Evolutionary conservation across 2,888 invertebrate genomes (phyloP).

Genomic region (Drosophila lutescens): DNA sequence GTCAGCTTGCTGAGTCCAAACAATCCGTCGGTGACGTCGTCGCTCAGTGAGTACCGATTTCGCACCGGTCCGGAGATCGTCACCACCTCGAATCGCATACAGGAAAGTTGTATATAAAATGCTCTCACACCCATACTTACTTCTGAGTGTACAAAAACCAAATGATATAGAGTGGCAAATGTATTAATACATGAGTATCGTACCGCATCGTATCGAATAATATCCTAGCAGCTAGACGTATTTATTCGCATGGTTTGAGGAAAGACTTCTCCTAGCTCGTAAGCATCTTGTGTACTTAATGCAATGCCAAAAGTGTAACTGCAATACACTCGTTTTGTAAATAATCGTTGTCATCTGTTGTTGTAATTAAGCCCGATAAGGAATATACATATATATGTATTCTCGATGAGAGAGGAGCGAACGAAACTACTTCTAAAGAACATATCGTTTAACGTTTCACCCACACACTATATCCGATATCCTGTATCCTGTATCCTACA

Average conservation of each 20-base stretch:
- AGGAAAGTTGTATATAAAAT: constrained; percentile 95
- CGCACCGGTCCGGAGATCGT: constrained; percentile 94
- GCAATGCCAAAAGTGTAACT: constrained; percentile 73
- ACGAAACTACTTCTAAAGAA: constrained; percentile 34
- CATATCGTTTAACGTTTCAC: constrained; percentile 53
- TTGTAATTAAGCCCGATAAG: constrained; percentile 44
- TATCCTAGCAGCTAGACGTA: constrained; percentile 62
- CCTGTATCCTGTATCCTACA: neutral
- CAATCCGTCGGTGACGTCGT: constrained; percentile 88
- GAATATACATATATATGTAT: constrained; percentile 1
- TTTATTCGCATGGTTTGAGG: constrained; percentile 77
- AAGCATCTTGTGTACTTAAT: constrained; percentile 69
- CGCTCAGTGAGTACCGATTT: constrained; percentile 91
- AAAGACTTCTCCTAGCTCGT: constrained; percentile 74
- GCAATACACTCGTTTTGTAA: constrained; percentile 69
- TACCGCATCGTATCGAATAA: constrained; percentile 57
- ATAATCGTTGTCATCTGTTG: constrained; percentile 74
- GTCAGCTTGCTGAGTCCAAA: constrained; percentile 84
- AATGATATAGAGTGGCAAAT: constrained; percentile 38
- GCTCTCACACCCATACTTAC: constrained; percentile 44
- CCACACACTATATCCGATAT: constrained; percentile 8
- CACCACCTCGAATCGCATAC: constrained; percentile 94
- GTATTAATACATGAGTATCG: constrained; percentile 60
- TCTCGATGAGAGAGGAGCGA: constrained; percentile 12
- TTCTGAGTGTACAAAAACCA: constrained; percentile 58